These are phyloP conservation scores for Hydrozoanthus tunicans DNA, from an alignment of 64 coral and sea anemone species.

Conservation along the genomic window DNA sequence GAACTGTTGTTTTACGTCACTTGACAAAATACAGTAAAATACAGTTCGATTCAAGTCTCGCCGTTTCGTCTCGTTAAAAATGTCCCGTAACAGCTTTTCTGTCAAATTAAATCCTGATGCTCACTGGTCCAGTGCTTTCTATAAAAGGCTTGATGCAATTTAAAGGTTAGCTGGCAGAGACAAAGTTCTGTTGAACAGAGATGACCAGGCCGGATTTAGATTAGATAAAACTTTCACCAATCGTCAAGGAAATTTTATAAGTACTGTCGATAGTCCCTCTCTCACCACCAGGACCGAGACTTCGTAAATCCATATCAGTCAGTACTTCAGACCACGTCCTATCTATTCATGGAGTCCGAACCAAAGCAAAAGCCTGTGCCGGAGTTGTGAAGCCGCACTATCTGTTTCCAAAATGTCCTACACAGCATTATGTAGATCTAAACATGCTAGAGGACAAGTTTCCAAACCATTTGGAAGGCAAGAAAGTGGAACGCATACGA, in stretches of 20 bases:
- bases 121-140: slow-evolving; percentile 28
- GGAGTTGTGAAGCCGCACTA: neutral
- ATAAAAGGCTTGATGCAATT: slow-evolving; percentile 18
- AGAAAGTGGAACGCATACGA: neutral
- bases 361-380: neutral
- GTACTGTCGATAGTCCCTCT: neutral
- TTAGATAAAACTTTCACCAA: slow-evolving; percentile 29
- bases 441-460: neutral
- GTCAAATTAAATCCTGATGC: slow-evolving; percentile 32
- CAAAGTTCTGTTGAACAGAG: slow-evolving; percentile 20
- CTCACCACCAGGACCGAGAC: slow-evolving; percentile 24
- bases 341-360: neutral
- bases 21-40: too few species aligned
- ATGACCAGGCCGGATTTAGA: neutral
- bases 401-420: neutral
- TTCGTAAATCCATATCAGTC: slow-evolving; percentile 28
- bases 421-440: neutral
- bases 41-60: too few species aligned
- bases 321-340: neutral
- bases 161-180: slow-evolving; percentile 14
- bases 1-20: too few species aligned
- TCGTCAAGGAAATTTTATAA: neutral
- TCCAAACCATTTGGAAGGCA: neutral
- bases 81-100: neutral
- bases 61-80: too few species aligned